Evolutionary conservation across 92 coral and sea anemone genomes (phyloP).

Genomic region (Micromussa lordhowensis): DNA sequence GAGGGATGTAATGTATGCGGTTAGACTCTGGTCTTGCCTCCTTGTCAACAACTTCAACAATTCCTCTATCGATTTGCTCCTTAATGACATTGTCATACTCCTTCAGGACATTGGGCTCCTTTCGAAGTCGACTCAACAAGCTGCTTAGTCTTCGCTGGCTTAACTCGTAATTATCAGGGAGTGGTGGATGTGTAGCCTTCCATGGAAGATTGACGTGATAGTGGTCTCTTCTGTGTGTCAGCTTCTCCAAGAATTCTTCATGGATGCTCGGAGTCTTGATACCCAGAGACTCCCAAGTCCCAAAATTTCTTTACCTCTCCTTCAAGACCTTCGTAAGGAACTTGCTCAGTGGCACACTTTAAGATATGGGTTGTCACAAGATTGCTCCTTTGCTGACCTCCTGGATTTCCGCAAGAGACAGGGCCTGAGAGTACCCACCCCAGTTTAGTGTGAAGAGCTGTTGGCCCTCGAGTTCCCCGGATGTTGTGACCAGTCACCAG

Average conservation of each 20-base stretch:
- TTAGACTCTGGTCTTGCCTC: too few species aligned
- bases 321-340: not conserved
- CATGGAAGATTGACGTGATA: not conserved
- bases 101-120: not conserved
- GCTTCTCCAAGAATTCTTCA: not conserved
- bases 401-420: not conserved
- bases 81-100: too few species aligned
- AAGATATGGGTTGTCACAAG: not conserved
- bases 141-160: not conserved
- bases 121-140: not conserved
- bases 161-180: not conserved
- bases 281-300: too few species aligned
- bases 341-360: not conserved
- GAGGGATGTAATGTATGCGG: too few species aligned
- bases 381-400: not conserved
- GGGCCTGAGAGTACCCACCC: not conserved
- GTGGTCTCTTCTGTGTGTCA: not conserved
- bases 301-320: not conserved
- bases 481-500: not conserved
- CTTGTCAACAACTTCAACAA: too few species aligned
- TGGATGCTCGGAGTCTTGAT: not conserved
- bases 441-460: not conserved
- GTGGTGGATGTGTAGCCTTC: not conserved
- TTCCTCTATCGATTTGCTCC: too few species aligned
- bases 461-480: not conserved